phyloP scores from a whole-genome alignment of 2,113 vertebrate species.

The Cervus canadensis region DNA sequence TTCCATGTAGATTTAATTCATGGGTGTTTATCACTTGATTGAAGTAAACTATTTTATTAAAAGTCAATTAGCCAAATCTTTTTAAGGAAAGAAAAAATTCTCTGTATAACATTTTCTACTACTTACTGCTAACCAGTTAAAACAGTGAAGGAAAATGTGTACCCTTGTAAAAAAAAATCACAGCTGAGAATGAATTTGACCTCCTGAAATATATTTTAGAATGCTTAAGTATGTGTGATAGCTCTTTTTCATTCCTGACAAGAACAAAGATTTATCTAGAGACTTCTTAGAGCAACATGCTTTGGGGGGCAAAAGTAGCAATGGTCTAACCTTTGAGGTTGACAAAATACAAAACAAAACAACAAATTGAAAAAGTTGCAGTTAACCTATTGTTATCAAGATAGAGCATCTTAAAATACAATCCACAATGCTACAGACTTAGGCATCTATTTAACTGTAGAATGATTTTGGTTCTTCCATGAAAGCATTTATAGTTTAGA shows the following conservation, averaged over 20 bases:
- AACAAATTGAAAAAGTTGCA: neutral
- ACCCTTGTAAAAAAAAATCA: neutral
- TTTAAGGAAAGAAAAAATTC: neutral
- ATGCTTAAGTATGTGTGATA: neutral
- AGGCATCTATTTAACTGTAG: neutral
- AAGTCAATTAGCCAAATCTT: neutral
- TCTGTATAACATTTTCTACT: neutral
- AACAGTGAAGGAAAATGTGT: neutral
- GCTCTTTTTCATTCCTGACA: neutral
- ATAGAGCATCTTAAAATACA: neutral
- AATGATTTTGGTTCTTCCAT: neutral
- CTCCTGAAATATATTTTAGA: neutral
- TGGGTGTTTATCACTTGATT: neutral
- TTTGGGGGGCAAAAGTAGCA: neutral
- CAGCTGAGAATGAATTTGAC: neutral
- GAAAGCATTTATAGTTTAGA: neutral
- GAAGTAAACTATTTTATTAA: neutral
- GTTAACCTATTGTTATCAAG: neutral
- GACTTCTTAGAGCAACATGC: neutral
- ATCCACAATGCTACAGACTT: rapidly evolving
- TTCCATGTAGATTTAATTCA: neutral
- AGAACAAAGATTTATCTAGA: neutral
- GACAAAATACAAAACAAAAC: neutral
- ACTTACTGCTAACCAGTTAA: neutral
- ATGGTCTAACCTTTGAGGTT: neutral